Percentiles rank a stretch among this genome's conserved stretches.
Evolutionary conservation across 2,113 vertebrate genomes (phyloP).

Genomic region (Corythaixoides concolor): DNA sequence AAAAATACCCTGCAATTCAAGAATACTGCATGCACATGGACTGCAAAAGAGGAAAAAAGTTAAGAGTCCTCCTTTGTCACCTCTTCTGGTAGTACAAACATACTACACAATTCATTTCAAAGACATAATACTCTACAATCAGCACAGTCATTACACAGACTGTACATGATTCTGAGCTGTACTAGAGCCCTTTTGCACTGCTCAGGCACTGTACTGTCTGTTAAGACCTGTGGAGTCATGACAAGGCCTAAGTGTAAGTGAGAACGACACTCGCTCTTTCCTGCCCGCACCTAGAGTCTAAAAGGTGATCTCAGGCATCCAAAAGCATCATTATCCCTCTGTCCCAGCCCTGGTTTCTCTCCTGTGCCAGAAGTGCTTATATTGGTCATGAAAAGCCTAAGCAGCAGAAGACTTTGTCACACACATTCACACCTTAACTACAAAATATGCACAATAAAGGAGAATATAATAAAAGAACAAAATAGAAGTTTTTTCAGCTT

Average conservation of each 20-base stretch:
- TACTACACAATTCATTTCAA: neutral
- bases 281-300: neutral
- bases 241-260: neutral
- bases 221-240: fast-evolving
- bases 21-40: neutral
- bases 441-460: fast-evolving
- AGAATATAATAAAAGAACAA: neutral
- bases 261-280: neutral
- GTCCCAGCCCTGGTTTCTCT: neutral
- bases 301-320: neutral
- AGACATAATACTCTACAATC: neutral
- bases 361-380: neutral
- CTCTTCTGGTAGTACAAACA: neutral
- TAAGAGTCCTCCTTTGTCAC: neutral
- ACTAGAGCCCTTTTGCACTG: neutral
- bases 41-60: neutral
- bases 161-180: neutral
- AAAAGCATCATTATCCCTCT: neutral
- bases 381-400: neutral
- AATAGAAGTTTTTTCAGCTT: neutral
- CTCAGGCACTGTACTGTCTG: neutral
- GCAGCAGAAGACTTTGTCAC: neutral
- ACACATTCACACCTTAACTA: neutral
- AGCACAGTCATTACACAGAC: neutral
- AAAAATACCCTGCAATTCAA: neutral